A percentile compares a stretch with the other conserved stretches of the same genome.
phyloP scores from a whole-genome alignment of 2,797 vertebrate species.

The Choloepus didactylus region DNA sequence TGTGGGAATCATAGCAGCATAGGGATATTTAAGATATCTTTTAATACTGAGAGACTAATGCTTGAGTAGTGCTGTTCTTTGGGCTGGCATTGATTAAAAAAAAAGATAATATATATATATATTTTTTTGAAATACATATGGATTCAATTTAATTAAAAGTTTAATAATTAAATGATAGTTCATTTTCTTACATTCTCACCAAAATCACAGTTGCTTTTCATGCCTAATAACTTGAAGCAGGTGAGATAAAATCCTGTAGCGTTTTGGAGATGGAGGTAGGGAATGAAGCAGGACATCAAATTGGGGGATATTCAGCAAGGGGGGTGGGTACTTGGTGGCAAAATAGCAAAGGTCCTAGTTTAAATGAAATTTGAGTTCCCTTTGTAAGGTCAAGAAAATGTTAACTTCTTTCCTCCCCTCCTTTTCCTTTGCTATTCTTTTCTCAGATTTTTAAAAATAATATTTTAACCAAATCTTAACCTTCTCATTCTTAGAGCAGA shows the following conservation, averaged over 20 bases:
- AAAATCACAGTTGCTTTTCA: constrained; percentile 57
- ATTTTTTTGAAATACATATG: neutral
- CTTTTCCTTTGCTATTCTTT: constrained; percentile 27
- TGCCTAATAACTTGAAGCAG: neutral
- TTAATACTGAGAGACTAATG: constrained; percentile 24
- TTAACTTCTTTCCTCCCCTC: neutral
- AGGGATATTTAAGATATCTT: constrained; percentile 21
- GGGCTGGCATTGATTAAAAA: neutral
- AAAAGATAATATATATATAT: neutral
- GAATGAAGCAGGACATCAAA: neutral
- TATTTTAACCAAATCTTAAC: constrained; percentile 61
- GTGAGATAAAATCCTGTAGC: neutral
- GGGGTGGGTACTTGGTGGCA: neutral
- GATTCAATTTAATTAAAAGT: constrained; percentile 40
- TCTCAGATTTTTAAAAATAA: constrained; percentile 2
- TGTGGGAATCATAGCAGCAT: constrained; percentile 32
- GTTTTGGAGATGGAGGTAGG: constrained; percentile 23
- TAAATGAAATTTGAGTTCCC: constrained; percentile 31
- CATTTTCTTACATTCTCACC: constrained; percentile 8
- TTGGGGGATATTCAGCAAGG: neutral
- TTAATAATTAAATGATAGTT: constrained; percentile 50
- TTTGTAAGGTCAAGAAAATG: constrained; percentile 66
- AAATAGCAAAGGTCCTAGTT: constrained; percentile 1
- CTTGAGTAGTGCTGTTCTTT: constrained; percentile 50
- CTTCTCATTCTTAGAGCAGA: constrained; percentile 21